Evolutionary conservation across 2,888 invertebrate genomes (phyloP).

Genomic region (Trachelus troglodyta): DNA sequence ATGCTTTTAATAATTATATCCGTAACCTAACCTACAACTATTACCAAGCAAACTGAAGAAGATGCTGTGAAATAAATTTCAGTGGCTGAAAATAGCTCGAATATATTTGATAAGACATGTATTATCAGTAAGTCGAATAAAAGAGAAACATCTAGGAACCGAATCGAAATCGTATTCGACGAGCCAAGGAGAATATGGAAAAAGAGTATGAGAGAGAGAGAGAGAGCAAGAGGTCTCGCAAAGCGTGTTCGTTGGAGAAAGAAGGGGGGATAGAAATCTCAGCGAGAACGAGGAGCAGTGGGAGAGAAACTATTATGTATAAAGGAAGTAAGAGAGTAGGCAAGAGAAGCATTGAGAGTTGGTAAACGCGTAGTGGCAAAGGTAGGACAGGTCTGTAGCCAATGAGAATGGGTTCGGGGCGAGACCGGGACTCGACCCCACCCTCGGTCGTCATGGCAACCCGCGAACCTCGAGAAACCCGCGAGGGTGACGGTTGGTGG

Average conservation of each 20-base stretch:
- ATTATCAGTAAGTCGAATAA: not conserved
- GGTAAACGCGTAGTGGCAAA: constrained; percentile 41
- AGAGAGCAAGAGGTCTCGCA: constrained; percentile 27
- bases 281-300: constrained; percentile 8
- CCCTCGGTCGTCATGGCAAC: constrained; percentile 65
- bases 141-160: not conserved
- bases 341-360: constrained; percentile 28
- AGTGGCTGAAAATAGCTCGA: not conserved
- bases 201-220: constrained; percentile 14
- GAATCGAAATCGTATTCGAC: not conserved
- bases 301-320: constrained; percentile 17
- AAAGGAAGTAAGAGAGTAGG: constrained; percentile 32
- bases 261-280: constrained; percentile 10
- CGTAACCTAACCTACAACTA: not conserved
- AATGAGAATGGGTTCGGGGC: constrained; percentile 61
- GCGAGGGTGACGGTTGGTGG: constrained; percentile 44
- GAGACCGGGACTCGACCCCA: constrained; percentile 63
- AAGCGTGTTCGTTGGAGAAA: not conserved
- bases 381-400: constrained; percentile 56
- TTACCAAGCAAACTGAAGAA: not conserved
- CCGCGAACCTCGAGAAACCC: constrained; percentile 58
- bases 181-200: constrained; percentile 17
- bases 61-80: not conserved
- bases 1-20: not conserved
- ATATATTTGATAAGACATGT: not conserved